These are phyloP conservation scores for Drosophila yakuba DNA, from an alignment of 1,140 invertebrate genomes.

Conservation along the genomic window DNA sequence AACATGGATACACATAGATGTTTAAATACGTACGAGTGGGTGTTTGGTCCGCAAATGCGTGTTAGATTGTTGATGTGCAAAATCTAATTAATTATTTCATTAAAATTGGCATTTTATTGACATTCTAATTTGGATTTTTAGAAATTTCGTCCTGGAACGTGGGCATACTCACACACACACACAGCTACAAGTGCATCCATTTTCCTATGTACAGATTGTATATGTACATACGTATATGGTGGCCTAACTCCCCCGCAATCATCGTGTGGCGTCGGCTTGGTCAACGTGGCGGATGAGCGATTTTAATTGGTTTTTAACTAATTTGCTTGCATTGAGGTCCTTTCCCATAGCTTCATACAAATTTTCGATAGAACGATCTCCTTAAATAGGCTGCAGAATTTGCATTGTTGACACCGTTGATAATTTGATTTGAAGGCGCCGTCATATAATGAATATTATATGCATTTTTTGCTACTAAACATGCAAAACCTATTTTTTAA, in stretches of 20 bases:
- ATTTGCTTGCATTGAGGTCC: constrained; percentile 61
- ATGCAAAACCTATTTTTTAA: too few species aligned
- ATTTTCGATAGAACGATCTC: too few species aligned
- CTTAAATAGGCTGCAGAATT: background rate
- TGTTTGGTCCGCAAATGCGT: constrained; percentile 48
- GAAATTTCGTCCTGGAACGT: constrained; percentile 45
- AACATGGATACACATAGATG: constrained; percentile 10
- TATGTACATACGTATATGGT: background rate
- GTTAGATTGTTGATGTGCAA: constrained; percentile 76
- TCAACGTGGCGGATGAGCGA: constrained; percentile 70
- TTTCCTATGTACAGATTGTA: constrained; percentile 6
- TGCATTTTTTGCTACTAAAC: too few species aligned
- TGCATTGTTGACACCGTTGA: constrained; percentile 23
- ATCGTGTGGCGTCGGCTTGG: constrained; percentile 32
- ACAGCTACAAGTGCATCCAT: constrained; percentile 2
- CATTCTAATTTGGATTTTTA: constrained; percentile 82
- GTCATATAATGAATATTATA: too few species aligned
- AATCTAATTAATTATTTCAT: constrained; percentile 84
- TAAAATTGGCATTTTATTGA: constrained; percentile 80
- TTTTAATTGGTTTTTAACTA: constrained; percentile 83
- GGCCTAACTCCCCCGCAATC: constrained; percentile 2
- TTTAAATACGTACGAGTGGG: constrained; percentile 11
- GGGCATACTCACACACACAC: constrained; percentile 1
- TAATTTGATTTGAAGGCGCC: constrained; percentile 32
- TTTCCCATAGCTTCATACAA: background rate